Percentiles rank a stretch among this genome's conserved stretches.
These are phyloP conservation scores for Myripristis murdjan DNA, from an alignment of 2,797 vertebrate species.

Conservation along the genomic window DNA sequence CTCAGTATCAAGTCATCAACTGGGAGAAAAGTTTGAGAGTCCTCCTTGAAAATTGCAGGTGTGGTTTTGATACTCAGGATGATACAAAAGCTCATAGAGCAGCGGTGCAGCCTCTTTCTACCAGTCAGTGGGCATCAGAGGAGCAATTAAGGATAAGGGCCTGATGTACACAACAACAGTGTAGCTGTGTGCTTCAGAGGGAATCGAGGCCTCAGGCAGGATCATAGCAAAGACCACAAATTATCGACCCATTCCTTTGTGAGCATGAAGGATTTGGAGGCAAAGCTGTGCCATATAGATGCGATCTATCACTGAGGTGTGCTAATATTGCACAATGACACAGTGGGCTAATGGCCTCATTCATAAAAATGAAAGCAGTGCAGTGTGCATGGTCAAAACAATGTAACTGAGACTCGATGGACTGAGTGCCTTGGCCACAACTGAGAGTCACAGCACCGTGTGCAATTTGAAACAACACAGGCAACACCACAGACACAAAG, in stretches of 20 bases:
- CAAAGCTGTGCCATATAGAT: constrained; percentile 38
- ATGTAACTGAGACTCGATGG: constrained; percentile 8
- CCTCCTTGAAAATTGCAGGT: not conserved
- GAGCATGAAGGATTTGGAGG: constrained; percentile 24
- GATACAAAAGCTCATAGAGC: not conserved
- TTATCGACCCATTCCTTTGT: too few species aligned
- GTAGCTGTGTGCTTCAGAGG: constrained; percentile 4
- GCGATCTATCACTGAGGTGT: constrained; percentile 18
- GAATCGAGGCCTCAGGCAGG: constrained; percentile 35
- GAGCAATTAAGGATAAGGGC: constrained; percentile 22
- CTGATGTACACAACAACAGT: not conserved
- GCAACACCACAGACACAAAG: too few species aligned
- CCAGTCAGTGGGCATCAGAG: constrained; percentile 2
- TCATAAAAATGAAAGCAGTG: constrained; percentile 45
- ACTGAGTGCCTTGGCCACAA: not conserved
- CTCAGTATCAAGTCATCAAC: not conserved
- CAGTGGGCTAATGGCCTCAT: constrained; percentile 28
- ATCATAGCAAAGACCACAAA: constrained; percentile 22
- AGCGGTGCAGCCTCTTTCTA: not conserved
- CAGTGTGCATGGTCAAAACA: constrained; percentile 2
- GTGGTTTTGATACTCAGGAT: not conserved
- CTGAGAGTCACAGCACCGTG: not conserved
- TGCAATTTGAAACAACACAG: not conserved
- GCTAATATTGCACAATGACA: constrained; percentile 24
- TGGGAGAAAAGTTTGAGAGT: constrained; percentile 1